Percentiles rank a stretch among this genome's conserved stretches.
Evolutionary conservation across 1,140 invertebrate species (phyloP).

Genomic region (Galendromus occidentalis): DNA sequence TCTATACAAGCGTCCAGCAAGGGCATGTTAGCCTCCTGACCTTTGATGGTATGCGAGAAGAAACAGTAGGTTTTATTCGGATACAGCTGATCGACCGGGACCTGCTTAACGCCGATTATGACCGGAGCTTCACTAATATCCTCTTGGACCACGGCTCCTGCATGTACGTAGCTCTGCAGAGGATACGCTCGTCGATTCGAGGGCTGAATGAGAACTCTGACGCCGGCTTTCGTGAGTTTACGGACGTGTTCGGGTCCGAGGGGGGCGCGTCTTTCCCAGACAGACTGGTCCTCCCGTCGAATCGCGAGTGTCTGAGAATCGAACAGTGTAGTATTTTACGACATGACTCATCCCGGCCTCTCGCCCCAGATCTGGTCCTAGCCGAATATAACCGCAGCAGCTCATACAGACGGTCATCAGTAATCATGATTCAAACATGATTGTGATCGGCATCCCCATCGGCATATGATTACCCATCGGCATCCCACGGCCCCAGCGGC

Average conservation of each 20-base stretch:
- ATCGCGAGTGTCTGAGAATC: slow-evolving; percentile 25
- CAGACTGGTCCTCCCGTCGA: slow-evolving; percentile 72
- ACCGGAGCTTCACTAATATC: slow-evolving; percentile 87
- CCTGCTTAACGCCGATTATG: slow-evolving; percentile 94
- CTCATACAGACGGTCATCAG: not conserved
- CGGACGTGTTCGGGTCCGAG: slow-evolving; percentile 77
- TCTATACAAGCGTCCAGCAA: slow-evolving; percentile 85
- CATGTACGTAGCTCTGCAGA: slow-evolving; percentile 70
- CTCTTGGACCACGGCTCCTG: slow-evolving; percentile 79
- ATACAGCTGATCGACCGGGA: slow-evolving; percentile 75
- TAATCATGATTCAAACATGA: not conserved
- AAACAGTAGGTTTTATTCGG: slow-evolving; percentile 94
- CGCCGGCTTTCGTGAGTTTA: slow-evolving; percentile 57
- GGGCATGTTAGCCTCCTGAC: slow-evolving; percentile 93
- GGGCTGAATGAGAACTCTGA: slow-evolving; percentile 91
- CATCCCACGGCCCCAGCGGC: not conserved
- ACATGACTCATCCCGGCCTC: not conserved
- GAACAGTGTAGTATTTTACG: too few species aligned
- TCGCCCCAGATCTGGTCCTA: not conserved
- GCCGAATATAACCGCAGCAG: not conserved
- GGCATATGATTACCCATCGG: not conserved
- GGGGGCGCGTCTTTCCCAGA: slow-evolving; percentile 92
- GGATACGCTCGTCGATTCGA: slow-evolving; percentile 92
- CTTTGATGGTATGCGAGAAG: slow-evolving; percentile 98
- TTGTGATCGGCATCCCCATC: not conserved